Base-by-base conservation (phyloP, 2,113 vertebrate species). In the Turdus rufiventris region DNA sequence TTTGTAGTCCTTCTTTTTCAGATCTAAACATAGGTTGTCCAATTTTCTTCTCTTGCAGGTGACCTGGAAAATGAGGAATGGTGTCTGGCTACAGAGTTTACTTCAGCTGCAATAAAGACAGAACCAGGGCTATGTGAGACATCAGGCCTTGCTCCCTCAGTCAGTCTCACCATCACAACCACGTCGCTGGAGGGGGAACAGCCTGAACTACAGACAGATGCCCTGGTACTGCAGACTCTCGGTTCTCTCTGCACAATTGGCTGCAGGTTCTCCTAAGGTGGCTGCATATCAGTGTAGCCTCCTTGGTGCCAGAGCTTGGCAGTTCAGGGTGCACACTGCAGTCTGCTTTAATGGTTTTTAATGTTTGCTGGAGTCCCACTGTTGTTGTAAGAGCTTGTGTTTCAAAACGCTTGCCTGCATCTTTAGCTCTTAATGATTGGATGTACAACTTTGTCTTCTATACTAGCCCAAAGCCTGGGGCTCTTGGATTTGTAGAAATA, bases 1-100 rank as follows among this genome's bases (percentile, higher is more conserved):
- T 82, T 95, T 88, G 83, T 91, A 36, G 53, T 36, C 70, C 43
- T 31, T 66, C n/a, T 92, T 67, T 89, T 94, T 76, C 87, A 76
- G 89, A 68, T 82, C 85, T 91, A 93, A 95, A 96, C 90, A 48
- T 47, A 42, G 71, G 94, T 81, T 88, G 38, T 86, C 80, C 38
- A 42, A 91, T 92, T 88, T 95, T 79, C 68, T 91, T 92, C 50
- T 56, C 78, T 91, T 86, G 56, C 86, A 98, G 98, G 98, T 73
- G 99, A 99, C 62, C 98, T 98, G 8, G 98, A 99, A 38, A 97
- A 96, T 65, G 99, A 99, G 36, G 97, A 99, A 56, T 99, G 99
- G 99, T 98, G 98, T 84, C 98, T 99, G 98, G 98, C 98, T 70
- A 26, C 97, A 14, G 98, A 98, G 71, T 92, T 98, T 33, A 96